Percentiles rank a stretch among this genome's conserved stretches.
Evolutionary conservation across 2,888 invertebrate species (phyloP).

Genomic region (Celastrina argiolus): DNA sequence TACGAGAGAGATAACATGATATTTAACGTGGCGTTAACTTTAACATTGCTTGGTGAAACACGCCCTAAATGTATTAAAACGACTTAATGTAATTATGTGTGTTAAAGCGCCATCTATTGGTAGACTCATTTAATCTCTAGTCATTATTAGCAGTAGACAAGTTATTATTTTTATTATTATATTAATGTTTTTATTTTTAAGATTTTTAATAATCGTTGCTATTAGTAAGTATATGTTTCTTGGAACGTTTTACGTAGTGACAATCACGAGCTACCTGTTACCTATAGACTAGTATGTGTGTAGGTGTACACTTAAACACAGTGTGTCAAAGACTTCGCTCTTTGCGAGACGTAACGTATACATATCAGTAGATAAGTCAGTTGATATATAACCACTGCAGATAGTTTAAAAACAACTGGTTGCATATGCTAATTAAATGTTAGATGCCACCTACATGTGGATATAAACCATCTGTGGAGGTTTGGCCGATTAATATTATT

Average conservation of each 20-base stretch:
- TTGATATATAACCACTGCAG: slow-evolving; percentile 31
- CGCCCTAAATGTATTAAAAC: too few relatives aligned
- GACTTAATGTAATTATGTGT: background rate
- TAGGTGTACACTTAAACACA: background rate
- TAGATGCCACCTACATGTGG: background rate
- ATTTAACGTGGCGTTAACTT: too few relatives aligned
- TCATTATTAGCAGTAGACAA: background rate
- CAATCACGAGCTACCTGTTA: background rate
- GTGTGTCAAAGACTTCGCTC: background rate
- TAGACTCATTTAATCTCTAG: background rate
- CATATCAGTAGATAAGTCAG: slow-evolving; percentile 48
- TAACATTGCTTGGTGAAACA: too few relatives aligned
- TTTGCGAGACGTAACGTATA: slow-evolving; percentile 33
- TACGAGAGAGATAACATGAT: too few relatives aligned
- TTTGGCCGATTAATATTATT: background rate
- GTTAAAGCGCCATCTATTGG: background rate
- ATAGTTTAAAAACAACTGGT: background rate
- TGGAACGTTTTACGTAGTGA: background rate
- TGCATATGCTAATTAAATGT: background rate
- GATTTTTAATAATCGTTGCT: background rate
- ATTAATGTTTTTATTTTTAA: background rate
- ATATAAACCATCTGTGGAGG: background rate
- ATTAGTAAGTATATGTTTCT: background rate
- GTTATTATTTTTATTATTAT: background rate
- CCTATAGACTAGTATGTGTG: slow-evolving; percentile 4